Evolutionary conservation across 2,797 vertebrate species (phyloP), one percentile per base, ranked within the genome.

Genomic region (Cheirogaleus major): DNA sequence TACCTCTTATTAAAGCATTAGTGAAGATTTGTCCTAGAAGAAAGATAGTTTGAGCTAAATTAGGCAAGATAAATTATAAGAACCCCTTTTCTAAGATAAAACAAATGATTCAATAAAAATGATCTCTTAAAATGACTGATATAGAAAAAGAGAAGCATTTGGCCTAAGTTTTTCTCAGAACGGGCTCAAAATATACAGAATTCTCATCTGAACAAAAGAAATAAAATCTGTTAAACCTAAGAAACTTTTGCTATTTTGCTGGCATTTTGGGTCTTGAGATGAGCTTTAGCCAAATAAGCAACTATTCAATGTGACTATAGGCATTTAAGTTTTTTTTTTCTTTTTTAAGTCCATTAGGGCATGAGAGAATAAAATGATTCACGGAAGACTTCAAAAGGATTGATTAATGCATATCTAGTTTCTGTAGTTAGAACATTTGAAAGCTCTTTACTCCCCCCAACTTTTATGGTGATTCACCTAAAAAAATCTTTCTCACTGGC

Each of bases 321-420:
- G 43, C 30, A 52, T 95, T 96, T 85, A 1, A 59, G 59, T 63
- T 97, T 69, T 57, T 97, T 82, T 98, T 97, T 65, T 95, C 98
- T 89, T 95, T 95, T 94, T 79, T 59, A 97, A 97, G 87, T 83
- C 90, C 93, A 98, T 97, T 97, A 95, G 41, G 95, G 81, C 95
- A 98, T 97, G 96, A 95, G 38, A 95, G 82, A 97, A 98, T 96
- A 97, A 97, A 96, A 95, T 96, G 95, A 98, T 98, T 98, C 97
- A 96, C 89, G 69, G 91, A 97, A 98, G 97, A 91, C 97, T 97
- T 98, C 94, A 97, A 98, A 97, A 93, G 89, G 52, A 97, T 94
- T 97, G 92, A 94, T 98, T 96, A 98, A 98, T 95, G 86, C 50
- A 89, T 97, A 86, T 96, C 95, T 97, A 95, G 73, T 98, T 97